phyloP scores from a whole-genome alignment of 2,113 vertebrate species.

The Phalacrocorax brasilianus region DNA sequence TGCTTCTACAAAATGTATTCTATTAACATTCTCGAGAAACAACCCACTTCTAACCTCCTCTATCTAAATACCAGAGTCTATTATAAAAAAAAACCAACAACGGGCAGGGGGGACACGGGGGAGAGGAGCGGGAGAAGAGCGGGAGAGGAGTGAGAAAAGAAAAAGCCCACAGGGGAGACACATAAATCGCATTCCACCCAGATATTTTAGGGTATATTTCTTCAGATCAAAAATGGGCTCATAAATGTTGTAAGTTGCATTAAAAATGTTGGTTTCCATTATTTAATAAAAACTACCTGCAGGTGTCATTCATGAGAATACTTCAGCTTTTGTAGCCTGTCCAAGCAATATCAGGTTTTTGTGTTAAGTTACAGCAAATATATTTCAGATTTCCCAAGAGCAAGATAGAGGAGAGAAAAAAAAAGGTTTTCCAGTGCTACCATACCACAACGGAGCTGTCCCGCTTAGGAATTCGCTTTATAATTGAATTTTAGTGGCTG shows the following conservation, averaged over 20 bases:
- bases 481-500: background rate
- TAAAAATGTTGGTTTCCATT: background rate
- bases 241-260: background rate
- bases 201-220: background rate
- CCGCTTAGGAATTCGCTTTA: background rate
- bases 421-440: background rate
- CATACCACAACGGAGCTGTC: accelerated
- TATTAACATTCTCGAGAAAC: background rate
- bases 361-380: background rate
- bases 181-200: background rate
- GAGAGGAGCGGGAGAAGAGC: too few relatives aligned
- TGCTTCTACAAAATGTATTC: background rate
- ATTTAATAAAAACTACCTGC: background rate
- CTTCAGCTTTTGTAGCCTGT: background rate
- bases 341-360: background rate
- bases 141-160: background rate
- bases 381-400: background rate
- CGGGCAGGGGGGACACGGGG: too few relatives aligned
- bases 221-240: background rate
- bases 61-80: background rate
- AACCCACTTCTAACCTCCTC: background rate
- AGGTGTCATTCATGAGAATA: background rate
- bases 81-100: background rate
- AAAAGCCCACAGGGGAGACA: background rate
- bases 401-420: background rate